Evolutionary conservation across 2,888 invertebrate genomes (phyloP).

Genomic region (Cerceris ruficornis): DNA sequence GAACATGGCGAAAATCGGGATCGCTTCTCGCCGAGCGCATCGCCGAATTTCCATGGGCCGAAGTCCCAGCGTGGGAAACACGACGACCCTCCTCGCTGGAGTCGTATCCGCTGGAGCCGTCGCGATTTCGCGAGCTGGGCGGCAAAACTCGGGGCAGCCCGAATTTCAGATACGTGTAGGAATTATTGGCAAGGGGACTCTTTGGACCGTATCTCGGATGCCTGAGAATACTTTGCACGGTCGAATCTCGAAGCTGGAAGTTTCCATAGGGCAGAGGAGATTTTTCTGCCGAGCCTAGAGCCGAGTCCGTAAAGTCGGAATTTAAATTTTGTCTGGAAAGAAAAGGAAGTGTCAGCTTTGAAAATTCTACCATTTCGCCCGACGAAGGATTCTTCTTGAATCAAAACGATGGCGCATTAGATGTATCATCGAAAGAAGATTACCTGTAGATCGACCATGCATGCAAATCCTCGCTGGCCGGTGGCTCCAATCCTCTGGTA

Average conservation of each 20-base stretch:
- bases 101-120: conserved; percentile 96
- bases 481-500: conserved; percentile 85
- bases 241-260: conserved; percentile 95
- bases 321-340: conserved; percentile 93
- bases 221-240: conserved; percentile 94
- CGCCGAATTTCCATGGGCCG: conserved; percentile 60
- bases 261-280: conserved; percentile 96
- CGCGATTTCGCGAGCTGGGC: conserved; percentile 85
- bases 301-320: conserved; percentile 97
- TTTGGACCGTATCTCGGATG: conserved; percentile 96
- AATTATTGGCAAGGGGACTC: conserved; percentile 93
- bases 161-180: conserved; percentile 97
- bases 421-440: too few species aligned
- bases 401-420: too few species aligned
- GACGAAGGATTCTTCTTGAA: too few species aligned
- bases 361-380: too few species aligned
- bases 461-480: conserved; percentile 95
- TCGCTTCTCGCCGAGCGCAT: conserved; percentile 91
- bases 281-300: conserved; percentile 95
- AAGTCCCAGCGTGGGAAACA: conserved; percentile 69
- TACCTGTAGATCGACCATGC: conserved; percentile 98
- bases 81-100: conserved; percentile 88
- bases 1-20: conserved; percentile 87
- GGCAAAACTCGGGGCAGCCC: conserved; percentile 96
- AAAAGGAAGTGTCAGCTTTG: conserved; percentile 53